Conservation (phyloP, 2,113 vertebrate genomes). For the Grammomys surdaster region DNA sequence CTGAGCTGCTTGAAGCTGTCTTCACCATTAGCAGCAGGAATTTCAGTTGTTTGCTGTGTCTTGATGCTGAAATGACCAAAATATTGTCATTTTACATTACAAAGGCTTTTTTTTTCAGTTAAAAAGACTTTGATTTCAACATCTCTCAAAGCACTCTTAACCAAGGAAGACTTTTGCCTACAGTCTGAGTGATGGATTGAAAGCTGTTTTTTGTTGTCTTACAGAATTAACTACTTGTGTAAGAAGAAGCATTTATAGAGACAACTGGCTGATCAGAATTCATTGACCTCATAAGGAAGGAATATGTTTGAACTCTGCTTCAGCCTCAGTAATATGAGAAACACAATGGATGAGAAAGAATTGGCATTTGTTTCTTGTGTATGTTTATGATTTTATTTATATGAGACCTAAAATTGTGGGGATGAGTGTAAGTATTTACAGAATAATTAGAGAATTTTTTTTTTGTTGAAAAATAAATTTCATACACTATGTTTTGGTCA, state of each 20-base stretch:
- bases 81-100: slow-evolving; percentile 18
- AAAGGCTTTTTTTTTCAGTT: not conserved
- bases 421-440: slow-evolving; percentile 60
- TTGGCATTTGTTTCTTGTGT: slow-evolving; percentile 65
- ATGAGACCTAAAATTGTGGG: slow-evolving; percentile 58
- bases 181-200: not conserved
- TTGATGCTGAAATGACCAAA: slow-evolving; percentile 46
- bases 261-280: slow-evolving; percentile 73
- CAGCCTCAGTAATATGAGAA: slow-evolving; percentile 50
- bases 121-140: not conserved
- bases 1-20: slow-evolving; percentile 1
- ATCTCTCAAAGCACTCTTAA: slow-evolving; percentile 1
- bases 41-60: slow-evolving; percentile 28
- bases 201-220: not conserved
- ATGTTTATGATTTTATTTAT: slow-evolving; percentile 73
- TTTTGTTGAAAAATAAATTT: not conserved
- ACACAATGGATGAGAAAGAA: slow-evolving; percentile 44
- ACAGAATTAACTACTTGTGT: slow-evolving; percentile 57
- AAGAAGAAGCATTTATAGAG: slow-evolving; percentile 62
- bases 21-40: not conserved
- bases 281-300: slow-evolving; percentile 58
- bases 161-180: slow-evolving; percentile 30
- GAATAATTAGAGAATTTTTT: too few species aligned
- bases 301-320: slow-evolving; percentile 67
- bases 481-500: not conserved